These are phyloP conservation scores for Andrena bicolor DNA, from an alignment of 2,888 invertebrate genomes.

Conservation along the genomic window DNA sequence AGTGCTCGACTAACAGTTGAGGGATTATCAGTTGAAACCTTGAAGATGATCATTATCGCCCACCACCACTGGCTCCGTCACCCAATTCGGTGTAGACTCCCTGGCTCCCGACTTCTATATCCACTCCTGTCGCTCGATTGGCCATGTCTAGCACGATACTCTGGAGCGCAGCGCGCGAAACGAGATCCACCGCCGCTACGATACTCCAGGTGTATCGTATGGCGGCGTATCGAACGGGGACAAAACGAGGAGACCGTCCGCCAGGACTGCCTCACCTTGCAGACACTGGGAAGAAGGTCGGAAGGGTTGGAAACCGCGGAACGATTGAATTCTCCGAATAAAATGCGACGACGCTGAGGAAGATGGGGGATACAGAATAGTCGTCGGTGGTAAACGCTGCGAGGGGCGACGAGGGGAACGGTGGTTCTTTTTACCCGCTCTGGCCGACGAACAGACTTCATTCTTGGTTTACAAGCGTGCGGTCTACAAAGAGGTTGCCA, in stretches of 20 bases:
- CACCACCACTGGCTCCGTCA: constrained; percentile 28
- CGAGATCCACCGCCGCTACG: constrained; percentile 55
- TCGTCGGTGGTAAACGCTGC: constrained; percentile 52
- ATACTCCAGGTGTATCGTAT: constrained; percentile 57
- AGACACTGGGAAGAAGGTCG: constrained; percentile 37
- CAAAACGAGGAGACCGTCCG: constrained; percentile 6
- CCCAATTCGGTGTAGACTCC: constrained; percentile 39
- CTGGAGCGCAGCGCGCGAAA: constrained; percentile 40
- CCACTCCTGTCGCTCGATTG: background rate
- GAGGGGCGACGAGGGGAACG: constrained; percentile 13
- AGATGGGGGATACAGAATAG: constrained; percentile 41
- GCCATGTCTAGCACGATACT: constrained; percentile 21
- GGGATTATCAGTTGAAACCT: background rate
- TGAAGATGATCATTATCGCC: background rate
- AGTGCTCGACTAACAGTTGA: background rate
- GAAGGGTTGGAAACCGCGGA: constrained; percentile 48
- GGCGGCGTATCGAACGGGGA: constrained; percentile 44
- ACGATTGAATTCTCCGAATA: constrained; percentile 61
- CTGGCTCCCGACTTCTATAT: constrained; percentile 1
- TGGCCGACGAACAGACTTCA: constrained; percentile 82
- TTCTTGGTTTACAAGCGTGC: constrained; percentile 85
- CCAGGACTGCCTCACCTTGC: constrained; percentile 1
- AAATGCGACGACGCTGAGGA: constrained; percentile 38
- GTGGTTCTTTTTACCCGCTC: constrained; percentile 58
- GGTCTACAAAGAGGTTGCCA: constrained; percentile 85